These are phyloP conservation scores for Phyllostomus hastatus DNA, from an alignment of 2,113 vertebrate genomes.

Conservation along the genomic window DNA sequence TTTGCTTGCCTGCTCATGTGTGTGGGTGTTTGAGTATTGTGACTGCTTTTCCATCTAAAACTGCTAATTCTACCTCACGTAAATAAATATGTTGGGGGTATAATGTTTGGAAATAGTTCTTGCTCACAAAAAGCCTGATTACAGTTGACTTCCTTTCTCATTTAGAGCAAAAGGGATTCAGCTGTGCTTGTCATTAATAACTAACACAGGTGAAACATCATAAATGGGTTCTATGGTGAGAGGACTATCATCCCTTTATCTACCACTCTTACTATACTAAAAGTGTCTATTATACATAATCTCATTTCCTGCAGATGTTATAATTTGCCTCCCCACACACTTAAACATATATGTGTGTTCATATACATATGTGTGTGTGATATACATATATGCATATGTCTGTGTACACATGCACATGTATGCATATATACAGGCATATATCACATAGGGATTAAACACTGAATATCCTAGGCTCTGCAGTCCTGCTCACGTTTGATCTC, in stretches of 20 bases:
- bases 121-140: background rate
- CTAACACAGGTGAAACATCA: background rate
- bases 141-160: background rate
- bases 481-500: background rate
- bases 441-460: background rate
- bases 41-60: slow-evolving; percentile 3
- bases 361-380: background rate
- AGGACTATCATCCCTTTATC: background rate
- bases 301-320: background rate
- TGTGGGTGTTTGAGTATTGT: background rate
- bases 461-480: background rate
- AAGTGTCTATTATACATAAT: background rate
- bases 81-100: background rate
- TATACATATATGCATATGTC: background rate
- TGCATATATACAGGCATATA: no score
- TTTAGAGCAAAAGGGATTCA: background rate
- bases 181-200: background rate
- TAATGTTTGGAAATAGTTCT: background rate
- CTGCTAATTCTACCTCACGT: background rate
- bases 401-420: no score
- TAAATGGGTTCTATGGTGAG: background rate
- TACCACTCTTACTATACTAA: background rate
- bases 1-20: background rate
- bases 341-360: background rate
- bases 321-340: background rate